phyloP scores from a whole-genome alignment of 2,113 vertebrate genomes.

The Phasianus colchicus region DNA sequence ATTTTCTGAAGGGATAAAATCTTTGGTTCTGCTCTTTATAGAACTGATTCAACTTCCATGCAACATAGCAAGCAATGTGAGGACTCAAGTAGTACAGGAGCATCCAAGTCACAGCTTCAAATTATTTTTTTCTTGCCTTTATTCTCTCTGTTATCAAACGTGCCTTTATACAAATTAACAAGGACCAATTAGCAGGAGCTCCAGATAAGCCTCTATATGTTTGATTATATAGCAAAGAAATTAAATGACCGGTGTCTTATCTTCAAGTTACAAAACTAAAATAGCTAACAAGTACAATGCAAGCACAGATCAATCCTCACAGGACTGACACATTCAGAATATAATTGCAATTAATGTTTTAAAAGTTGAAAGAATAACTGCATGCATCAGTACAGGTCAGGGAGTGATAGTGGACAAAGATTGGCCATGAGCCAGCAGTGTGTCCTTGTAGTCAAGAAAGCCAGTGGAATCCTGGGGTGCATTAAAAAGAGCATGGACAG shows the following conservation, averaged over 20 bases:
- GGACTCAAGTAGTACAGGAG: not conserved
- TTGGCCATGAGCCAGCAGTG: too few species aligned
- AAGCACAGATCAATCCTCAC: not conserved
- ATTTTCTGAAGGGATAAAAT: constrained; percentile 1
- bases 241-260: constrained; percentile 47
- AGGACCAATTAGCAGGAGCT: constrained; percentile 22
- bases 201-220: constrained; percentile 47
- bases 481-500: too few species aligned
- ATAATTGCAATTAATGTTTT: constrained; percentile 26
- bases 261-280: constrained; percentile 18
- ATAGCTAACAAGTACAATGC: not conserved
- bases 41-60: not conserved
- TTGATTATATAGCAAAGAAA: constrained; percentile 44
- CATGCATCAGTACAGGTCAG: too few species aligned
- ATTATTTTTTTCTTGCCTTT: constrained; percentile 23
- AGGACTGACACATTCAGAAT: not conserved
- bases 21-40: not conserved
- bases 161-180: constrained; percentile 44
- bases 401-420: too few species aligned
- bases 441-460: too few species aligned
- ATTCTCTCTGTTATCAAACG: not conserved
- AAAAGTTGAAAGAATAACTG: not conserved
- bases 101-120: not conserved
- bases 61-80: not conserved
- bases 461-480: too few species aligned